Evolutionary conservation across 2,113 vertebrate species (phyloP), one percentile per base, ranked within the genome.

Genomic region (Nothocercus julius): DNA sequence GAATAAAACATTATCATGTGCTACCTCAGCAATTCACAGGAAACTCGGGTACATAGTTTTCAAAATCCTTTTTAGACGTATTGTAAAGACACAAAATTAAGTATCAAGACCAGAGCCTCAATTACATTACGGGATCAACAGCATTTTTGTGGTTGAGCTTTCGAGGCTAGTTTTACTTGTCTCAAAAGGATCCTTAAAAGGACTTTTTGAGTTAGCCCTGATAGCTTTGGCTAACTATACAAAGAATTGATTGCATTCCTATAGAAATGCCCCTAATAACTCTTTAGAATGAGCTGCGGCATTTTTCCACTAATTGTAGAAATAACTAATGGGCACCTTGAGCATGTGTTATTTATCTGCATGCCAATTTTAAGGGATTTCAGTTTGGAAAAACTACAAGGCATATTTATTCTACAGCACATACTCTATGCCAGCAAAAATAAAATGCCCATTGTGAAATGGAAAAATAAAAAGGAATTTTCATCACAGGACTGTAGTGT

Each of bases 261-360:
- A 49, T 42, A 82, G 42, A 95, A 95, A 85, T 73, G 59, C 36
- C 36, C 58, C 73, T 93, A 90, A 82, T 86, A 92, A 91, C n/a
- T 92, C 82, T 70, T 90, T 76, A 84, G 66, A 91, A 91, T 21
- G 36, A 94, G 63, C 62, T 87, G 83, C 90, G 72, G 69, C 58
- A 92, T 61, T 88, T 91, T 95, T 81, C 87, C 73, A 95, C 85
- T 95, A 95, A 93, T 91, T 89, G 72, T 66, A 32, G 73, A 82
- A 93, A 87, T 79, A 94, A 96, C 49, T 92, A 95, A 93, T 77
- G 59, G 68, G 81, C 34, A 93, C 79, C 40, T 63, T 53, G 44
- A 89, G 44, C 86, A 51, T 42, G 10, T 94, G 53, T 85, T 93
- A 87, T 92, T 85, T 92, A 91, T 94, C 85, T 95, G 40, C 17